Base-by-base conservation (phyloP, 2,888 invertebrate species). In the Empis stercorea region DNA sequence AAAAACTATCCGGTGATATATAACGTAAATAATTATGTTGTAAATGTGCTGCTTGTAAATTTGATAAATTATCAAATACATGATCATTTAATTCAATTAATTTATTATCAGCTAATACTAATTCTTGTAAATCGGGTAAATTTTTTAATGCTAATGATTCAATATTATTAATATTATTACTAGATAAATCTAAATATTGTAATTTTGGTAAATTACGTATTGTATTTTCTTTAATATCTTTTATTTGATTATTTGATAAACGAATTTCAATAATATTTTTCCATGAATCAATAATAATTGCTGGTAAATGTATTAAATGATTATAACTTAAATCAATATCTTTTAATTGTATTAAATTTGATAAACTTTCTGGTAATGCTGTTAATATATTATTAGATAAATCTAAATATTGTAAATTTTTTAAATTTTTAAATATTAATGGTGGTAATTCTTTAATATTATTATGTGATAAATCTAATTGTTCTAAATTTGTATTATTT, bases 241-340 rank as follows among this genome's bases (percentile, higher is more conserved):
- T 71, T 37, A 91, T 76, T 56, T 80, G 79, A 66, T 91, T 91
- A 55, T 81, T 76, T 4, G 84, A 81, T 52, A 89, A 70, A 54
- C 80, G 80, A 34, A 91, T 74, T 59, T 82, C 81, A 40, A 75
- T 74, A 15, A 91, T 71, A 39, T 80, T 76, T 34, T 78, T 76
- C 59, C 88, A 72, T 52, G 78, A 80, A 51, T 78, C 79, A 44
- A 92, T 71, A 1, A 80, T 75, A 55, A 81, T 80, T 1, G 81
- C 76, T 46, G 82, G 77, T 47, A 88, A 73, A 48, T 74, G 71
- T 56, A 79, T 77, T 36, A 91, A 75, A 52, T 82, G 76, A 66
- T 91, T 91, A 61, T 78, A 79, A 60, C 86, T 86, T 48, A 88
- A 72, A 63, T 91, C 87, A 42, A 91, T 71, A 47, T 80, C 71